Base-by-base conservation (phyloP, 2,797 vertebrate genomes). In the Cygnus olor region DNA sequence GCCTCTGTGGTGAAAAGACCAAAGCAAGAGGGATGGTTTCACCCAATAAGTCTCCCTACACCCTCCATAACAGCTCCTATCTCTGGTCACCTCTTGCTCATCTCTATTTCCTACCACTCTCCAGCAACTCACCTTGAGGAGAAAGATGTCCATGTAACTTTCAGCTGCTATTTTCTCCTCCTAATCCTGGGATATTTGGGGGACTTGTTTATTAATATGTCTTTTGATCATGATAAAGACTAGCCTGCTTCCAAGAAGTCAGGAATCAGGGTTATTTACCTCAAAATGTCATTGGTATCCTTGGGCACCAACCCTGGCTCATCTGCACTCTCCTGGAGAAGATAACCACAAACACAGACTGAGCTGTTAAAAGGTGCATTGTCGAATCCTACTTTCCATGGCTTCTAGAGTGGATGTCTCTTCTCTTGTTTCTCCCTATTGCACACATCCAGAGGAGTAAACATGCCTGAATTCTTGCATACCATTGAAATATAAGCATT, bases 401-500 rank as follows among this genome's bases (percentile, higher is more conserved):
- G 38, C 54, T 88, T 58, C 54, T 44, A 11, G 34, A 51, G 5
- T 0, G 0, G 27, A 6, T 38, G 30, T 10, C 19, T 86, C 73
- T 18, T 73, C 28, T 11, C 18, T 25, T 32, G 6, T 2, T 10
- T 54, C 44, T 76, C 64, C 58, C 47, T 32, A 30, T 20, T n/a
- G 61, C 60, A 90, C 53, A 66, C 36, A 84, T 14, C 69, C 78
- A 94, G 53, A 89, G 49, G 80, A 66, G 32, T 11, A 81, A 81
- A 38, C 0, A 13, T 88, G 68, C 18, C 57, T 66, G 25, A 82
- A 64, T 74, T 82, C 53, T 57, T 77, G 14, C 42, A 71, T 22
- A 22, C 5, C 56, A 47, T 69, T 89, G 61, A 85, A 95, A 89
- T 79, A 79, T 6, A 85, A 88, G 28, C 28, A 72, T 83, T 63